These are phyloP conservation scores for Allobates femoralis DNA, from an alignment of 2,797 vertebrate species.

Conservation along the genomic window DNA sequence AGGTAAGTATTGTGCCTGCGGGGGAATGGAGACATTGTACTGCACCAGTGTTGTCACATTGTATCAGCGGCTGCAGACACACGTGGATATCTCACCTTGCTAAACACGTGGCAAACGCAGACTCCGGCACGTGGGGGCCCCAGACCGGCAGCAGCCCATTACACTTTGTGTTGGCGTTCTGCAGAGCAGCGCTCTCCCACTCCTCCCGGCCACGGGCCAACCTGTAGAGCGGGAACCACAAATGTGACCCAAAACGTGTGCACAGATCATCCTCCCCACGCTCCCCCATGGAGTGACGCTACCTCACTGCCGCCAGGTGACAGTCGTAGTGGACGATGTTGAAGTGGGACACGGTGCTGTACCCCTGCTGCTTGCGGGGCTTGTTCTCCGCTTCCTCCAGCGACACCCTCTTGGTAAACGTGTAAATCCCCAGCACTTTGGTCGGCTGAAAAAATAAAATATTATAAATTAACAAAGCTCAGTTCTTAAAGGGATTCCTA, in stretches of 20 bases:
- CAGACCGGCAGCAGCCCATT: slow-evolving; percentile 98
- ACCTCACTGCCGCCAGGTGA: slow-evolving; percentile 98
- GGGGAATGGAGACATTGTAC: not conserved
- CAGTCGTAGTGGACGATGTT: slow-evolving; percentile 99
- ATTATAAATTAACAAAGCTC: not conserved
- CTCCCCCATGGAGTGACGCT: not conserved
- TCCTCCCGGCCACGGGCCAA: slow-evolving; percentile 95
- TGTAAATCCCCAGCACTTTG: slow-evolving; percentile 97
- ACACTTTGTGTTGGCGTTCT: slow-evolving; percentile 98
- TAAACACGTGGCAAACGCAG: slow-evolving; percentile 96
- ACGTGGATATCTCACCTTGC: slow-evolving; percentile 82
- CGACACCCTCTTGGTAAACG: slow-evolving; percentile 94
- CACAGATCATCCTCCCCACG: not conserved
- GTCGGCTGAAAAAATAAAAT: slow-evolving; percentile 82
- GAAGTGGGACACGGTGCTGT: slow-evolving; percentile 99
- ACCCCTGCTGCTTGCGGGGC: slow-evolving; percentile 96
- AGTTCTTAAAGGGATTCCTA: not conserved
- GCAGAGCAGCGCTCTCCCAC: slow-evolving; percentile 97
- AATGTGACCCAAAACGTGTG: too few species aligned
- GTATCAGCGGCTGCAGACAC: not conserved
- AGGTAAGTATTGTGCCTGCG: slow-evolving; percentile 98
- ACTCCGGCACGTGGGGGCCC: slow-evolving; percentile 98
- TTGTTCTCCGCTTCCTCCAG: slow-evolving; percentile 97
- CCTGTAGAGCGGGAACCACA: slow-evolving; percentile 70
- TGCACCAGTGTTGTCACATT: not conserved